Evolutionary conservation across 2,797 vertebrate species (phyloP), one percentile per base, ranked within the genome.

Genomic region (Megaceryle alcyon): DNA sequence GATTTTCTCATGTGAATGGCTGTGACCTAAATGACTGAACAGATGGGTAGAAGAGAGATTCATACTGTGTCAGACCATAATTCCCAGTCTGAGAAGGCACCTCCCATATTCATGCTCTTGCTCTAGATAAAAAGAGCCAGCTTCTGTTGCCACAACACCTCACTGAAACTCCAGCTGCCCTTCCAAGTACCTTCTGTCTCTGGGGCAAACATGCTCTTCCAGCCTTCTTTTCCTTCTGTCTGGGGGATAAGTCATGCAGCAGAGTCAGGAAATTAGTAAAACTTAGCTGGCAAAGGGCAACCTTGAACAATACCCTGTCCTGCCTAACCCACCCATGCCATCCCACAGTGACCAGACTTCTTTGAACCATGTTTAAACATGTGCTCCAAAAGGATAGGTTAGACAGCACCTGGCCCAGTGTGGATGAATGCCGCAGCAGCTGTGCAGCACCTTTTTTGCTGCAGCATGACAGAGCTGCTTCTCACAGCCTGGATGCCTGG

Each of bases 361-460:
- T 92, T 87, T 93, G 86, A 95, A 60, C 51, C 48, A 6, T 76
- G 82, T 64, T 90, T 66, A 61, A 66, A 94, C 63, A 46, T 37
- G 7, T 39, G 31, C 22, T 86, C 44, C 35, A 44, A 33, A 87
- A 60, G 20, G 11, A 21, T 33, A 94, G 29, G 70, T 66, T 51
- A 57, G 63, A 28, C 54, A 90, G 59, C 73, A 79, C 77, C 83
- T 94, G 93, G 88, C 20, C 54, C 49, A 41, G 46, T 9, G 4
- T 0, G 3, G 81, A 37, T 56, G 73, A 63, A 54, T 29, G 12
- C 60, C 22, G 53, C 3, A 0, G 64, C 83, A 84, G 80, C 66
- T 90, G 49, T 14, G 28, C 66, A 77, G 41, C 22, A 39, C 14
- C 39, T 53, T 17, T 5, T 76, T 88, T 39, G 49, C 80, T 65